Base-by-base conservation (phyloP, 2,888 invertebrate genomes). In the Tinea trinotella region DNA sequence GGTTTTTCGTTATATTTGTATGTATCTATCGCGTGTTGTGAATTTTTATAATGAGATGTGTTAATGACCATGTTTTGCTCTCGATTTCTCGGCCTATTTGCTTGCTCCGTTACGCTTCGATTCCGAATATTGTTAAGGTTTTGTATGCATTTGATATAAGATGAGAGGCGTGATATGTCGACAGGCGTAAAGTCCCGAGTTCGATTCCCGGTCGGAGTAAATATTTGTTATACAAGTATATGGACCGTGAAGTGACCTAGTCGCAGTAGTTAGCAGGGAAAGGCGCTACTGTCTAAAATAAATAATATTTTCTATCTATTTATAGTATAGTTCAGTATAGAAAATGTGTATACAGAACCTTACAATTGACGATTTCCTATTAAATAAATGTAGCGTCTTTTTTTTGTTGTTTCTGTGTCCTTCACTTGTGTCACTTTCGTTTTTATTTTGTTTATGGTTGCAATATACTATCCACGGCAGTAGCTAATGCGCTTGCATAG, bases 31-130 rank as follows among this genome's bases (percentile, higher is more conserved):
- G 40, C 13, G 40, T 40, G 40, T 40, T 40, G 6, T 40, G n/a
- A n/a, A n/a, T 40, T 40, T n/a, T 40, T 40, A 15, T 13, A 15
- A 1, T 40, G 13, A 40, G 40, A 40, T 40, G 40, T 40, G 40
- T 40, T 46, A 46, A 46, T 46, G 19, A 19, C 15, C 46, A 46
- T 19, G n/a, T n/a, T 19, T 59, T 60, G 74, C 62, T 57, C 68
- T 63, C 60, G 68, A 74, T 73, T 71, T 64, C 62, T 62, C 74
- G 74, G 70, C 65, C 79, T 74, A 74, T 76, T 78, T 76, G 78
- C 71, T 75, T 71, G 59, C 53, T 24, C 50, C 58, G 66, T 62
- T 70, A 76, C 74, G 78, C 76, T 74, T 73, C 65, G 70, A 61
- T 22, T 61, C 19, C 19, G 2, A 40, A 2, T 15, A n/a, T 40